Base-by-base conservation (phyloP, 2,113 vertebrate genomes). In the Furnarius figulus region DNA sequence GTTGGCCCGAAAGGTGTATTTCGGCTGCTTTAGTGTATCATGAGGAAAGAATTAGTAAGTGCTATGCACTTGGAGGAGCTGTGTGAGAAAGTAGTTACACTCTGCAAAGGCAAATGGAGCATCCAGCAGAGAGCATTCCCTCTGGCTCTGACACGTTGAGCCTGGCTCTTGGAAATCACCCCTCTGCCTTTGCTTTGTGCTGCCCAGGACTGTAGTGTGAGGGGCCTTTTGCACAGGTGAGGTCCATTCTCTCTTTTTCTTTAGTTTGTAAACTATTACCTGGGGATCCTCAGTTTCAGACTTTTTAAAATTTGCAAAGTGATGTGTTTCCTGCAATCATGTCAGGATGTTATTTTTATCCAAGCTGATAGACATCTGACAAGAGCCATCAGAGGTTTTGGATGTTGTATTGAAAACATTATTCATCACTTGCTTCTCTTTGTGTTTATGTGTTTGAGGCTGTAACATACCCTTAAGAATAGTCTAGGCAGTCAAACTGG, bases 1-100 rank as follows among this genome's bases (percentile, higher is more conserved):
- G 76, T 72, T 87, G 86, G 77, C 91, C 91, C 73, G 2, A 95
- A 95, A 97, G 86, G 94, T 95, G 47, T 87, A 92, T 95, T 96
- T 95, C 61, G 67, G 59, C 92, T 81, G 91, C 94, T 87, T 40
- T 67, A 77, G 73, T 17, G 47, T 72, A 52, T 78, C 76, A 22
- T 49, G 94, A 93, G 63, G 76, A 84, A 75, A 65, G 86, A 95
- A 81, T 93, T 89, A 84, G 66, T 88, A 68, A 93, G 72, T 81
- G 46, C 68, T 44, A 1, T 58, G 73, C 55, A 23, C 89, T 86
- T 78, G 79, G 37, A 95, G 25, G 44, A 52, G 89, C 89, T 86
- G 80, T 55, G 61, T 50, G 82, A 31, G 88, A 83, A 76, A 40
- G 59, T 15, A 50, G 47, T 67, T 78, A 31, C 16, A 25, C 31